Conservation (phyloP, 1,140 invertebrate genomes). For the Bombus haemorrhoidalis region DNA sequence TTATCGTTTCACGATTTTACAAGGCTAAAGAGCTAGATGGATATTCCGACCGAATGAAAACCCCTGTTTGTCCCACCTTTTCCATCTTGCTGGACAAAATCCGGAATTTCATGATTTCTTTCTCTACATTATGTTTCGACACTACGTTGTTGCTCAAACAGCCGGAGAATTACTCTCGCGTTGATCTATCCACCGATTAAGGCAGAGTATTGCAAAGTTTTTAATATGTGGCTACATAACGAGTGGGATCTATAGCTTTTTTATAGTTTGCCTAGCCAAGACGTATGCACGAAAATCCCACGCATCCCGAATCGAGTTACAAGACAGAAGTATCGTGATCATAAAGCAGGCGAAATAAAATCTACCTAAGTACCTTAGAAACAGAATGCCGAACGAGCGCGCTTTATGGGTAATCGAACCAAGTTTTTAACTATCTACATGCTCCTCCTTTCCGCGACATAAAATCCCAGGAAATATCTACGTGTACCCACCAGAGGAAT, state of each 20-base stretch:
- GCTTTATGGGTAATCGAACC: conserved; percentile 72
- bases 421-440: conserved; percentile 73
- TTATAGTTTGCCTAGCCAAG: not conserved
- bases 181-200: not conserved
- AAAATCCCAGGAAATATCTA: conserved; percentile 64
- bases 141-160: not conserved
- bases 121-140: not conserved
- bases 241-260: not conserved
- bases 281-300: conserved; percentile 45
- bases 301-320: conserved; percentile 30
- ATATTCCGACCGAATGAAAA: not conserved
- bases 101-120: not conserved
- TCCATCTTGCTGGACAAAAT: not conserved
- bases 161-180: not conserved
- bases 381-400: conserved; percentile 69
- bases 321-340: conserved; percentile 49
- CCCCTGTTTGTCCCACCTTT: not conserved
- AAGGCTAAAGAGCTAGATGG: no score
- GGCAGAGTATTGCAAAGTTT: not conserved
- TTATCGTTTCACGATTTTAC: conserved; percentile 3
- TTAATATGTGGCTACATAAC: not conserved
- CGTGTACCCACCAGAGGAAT: conserved; percentile 16
- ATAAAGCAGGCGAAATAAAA: conserved; percentile 71
- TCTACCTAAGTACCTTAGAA: conserved; percentile 65
- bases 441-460: conserved; percentile 64